Percentiles rank a stretch among this genome's conserved stretches.
Evolutionary conservation across 2,888 invertebrate genomes (phyloP).

Genomic region (Lasioglossum marginatum): DNA sequence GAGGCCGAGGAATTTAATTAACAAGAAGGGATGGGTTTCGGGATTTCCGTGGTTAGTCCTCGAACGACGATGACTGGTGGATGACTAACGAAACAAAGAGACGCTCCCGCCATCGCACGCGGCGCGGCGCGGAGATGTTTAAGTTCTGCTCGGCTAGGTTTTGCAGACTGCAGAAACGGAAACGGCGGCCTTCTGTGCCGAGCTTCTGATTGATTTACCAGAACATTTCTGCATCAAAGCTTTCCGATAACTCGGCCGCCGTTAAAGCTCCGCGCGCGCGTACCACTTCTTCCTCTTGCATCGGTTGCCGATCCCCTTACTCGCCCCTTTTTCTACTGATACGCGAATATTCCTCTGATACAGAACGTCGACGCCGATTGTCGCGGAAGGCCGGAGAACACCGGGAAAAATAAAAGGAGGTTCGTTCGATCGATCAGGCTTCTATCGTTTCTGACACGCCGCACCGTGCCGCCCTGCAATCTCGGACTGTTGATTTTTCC

Average conservation of each 20-base stretch:
- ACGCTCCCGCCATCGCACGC: too few relatives aligned
- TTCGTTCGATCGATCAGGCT: not conserved
- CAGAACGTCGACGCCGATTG: not conserved
- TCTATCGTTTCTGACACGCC: not conserved
- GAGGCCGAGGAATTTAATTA: too few relatives aligned
- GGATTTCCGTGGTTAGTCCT: not conserved
- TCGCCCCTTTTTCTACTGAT: slow-evolving; percentile 5
- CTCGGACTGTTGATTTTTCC: not conserved
- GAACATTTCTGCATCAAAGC: slow-evolving; percentile 41
- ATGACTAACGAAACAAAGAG: slow-evolving; percentile 5
- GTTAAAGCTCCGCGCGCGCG: slow-evolving; percentile 13
- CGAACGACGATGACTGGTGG: not conserved
- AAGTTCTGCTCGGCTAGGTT: not conserved
- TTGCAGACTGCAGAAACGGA: slow-evolving; percentile 1
- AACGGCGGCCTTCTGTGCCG: slow-evolving; percentile 41
- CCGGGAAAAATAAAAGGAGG: not conserved
- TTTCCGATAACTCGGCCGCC: slow-evolving; percentile 47
- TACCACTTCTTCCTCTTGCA: not conserved
- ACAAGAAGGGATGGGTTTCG: not conserved
- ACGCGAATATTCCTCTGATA: not conserved
- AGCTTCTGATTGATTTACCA: slow-evolving; percentile 46
- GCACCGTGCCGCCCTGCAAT: not conserved
- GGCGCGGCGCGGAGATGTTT: not conserved
- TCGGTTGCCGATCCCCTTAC: slow-evolving; percentile 10
- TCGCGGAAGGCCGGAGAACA: not conserved